Percentiles rank a stretch among this genome's conserved stretches.
Conservation (phyloP, 2,797 vertebrate species). For the Mallotus villosus region DNA sequence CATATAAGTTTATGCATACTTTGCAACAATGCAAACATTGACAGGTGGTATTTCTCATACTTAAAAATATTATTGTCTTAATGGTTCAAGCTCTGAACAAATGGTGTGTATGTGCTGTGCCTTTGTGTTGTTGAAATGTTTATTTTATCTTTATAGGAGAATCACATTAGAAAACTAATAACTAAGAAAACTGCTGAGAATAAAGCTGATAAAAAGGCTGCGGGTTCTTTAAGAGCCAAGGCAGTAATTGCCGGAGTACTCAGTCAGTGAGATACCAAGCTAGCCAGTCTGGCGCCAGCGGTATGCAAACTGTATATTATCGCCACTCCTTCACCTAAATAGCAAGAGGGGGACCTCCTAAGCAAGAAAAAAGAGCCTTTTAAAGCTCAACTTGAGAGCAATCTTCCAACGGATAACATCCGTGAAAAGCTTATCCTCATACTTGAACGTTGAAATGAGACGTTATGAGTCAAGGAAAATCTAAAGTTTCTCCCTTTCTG, state of each 20-base stretch:
- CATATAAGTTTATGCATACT: not conserved
- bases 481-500: not conserved
- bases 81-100: no score
- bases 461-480: not conserved
- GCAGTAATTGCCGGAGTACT: constrained; percentile 87
- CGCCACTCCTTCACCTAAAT: constrained; percentile 89
- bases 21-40: not conserved
- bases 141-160: not conserved
- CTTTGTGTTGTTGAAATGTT: not conserved
- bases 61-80: no score
- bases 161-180: not conserved
- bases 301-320: constrained; percentile 92
- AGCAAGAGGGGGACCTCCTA: constrained; percentile 82
- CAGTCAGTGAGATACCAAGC: constrained; percentile 86
- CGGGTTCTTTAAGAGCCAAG: constrained; percentile 87
- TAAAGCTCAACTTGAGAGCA: constrained; percentile 78
- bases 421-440: not conserved
- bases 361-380: constrained; percentile 62
- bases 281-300: constrained; percentile 91
- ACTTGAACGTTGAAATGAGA: constrained; percentile 1
- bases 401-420: constrained; percentile 77
- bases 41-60: no score
- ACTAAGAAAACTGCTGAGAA: constrained; percentile 21
- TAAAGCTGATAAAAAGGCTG: constrained; percentile 59
- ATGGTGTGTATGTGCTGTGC: no score